Evolutionary conservation across 1,140 invertebrate genomes (phyloP), one percentile per base, ranked within the genome.

Genomic region (Papilio polyxenes): DNA sequence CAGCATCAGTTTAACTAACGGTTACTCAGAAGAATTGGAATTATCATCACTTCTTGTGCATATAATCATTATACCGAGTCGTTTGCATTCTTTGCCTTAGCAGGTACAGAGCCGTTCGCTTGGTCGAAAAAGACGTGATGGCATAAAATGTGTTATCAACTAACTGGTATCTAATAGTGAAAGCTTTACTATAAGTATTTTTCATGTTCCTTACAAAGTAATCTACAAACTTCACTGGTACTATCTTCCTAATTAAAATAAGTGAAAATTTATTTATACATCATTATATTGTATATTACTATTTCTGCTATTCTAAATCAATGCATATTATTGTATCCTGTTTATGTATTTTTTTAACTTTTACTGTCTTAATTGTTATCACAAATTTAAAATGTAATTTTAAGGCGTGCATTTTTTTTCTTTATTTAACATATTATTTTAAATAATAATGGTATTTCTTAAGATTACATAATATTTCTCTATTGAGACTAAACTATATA

Each of bases 11-110:
- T 93, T 99, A 62, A 97, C 97, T 86, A 99, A 99, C 95, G 97
- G 96, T 49, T 99, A 96, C 89, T 98, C 97, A 86, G 99, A 99
- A 95, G 98, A 99, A 86, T 94, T 99, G 59, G 99, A 99, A 94
- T 94, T 99, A 69, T 97, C 98, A 4, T 97, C 98, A 15, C 94
- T 99, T 20, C 95, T 99, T 59, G 96, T 99, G 44, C 97, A 98
- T 93, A 95, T 99, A 75, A 83, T 88, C 3, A 56, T 89, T 10
- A 86, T 85, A 75, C 79, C 82, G 2, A 81, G 59, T 69, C 81
- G 79, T 37, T 84, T 82, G 75, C 44, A 48, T 11, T 69, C 23
- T 59, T 69, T 59, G 44, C 7, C 23, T 37, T 77, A 56, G 17
- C 23, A 59, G 0, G 17, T 9, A 0, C 0, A 20, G 8, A 0